Percentiles rank a stretch among this genome's conserved stretches.
These are phyloP conservation scores for Erebia palarica DNA, from an alignment of 2,888 invertebrate genomes.

Conservation along the genomic window DNA sequence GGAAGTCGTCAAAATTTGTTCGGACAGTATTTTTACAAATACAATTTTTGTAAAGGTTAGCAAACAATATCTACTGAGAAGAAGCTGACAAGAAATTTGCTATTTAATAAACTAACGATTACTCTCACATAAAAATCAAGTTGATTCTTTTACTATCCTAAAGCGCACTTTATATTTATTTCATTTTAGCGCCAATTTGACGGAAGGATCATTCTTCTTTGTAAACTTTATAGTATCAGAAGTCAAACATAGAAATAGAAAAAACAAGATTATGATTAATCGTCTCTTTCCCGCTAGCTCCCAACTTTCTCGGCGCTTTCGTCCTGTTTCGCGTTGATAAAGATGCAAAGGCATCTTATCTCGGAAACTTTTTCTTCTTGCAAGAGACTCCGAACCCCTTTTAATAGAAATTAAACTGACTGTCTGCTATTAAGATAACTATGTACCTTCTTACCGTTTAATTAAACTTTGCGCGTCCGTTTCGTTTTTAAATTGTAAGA, in stretches of 20 bases:
- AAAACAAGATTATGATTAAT: conserved; percentile 53
- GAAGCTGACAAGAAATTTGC: no score
- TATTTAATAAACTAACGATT: no score
- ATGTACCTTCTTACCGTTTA: conserved; percentile 57
- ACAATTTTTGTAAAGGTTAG: no score
- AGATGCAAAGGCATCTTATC: conserved; percentile 75
- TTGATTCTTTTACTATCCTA: no score
- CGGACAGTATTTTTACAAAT: no score
- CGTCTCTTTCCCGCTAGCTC: conserved; percentile 57
- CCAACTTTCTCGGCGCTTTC: conserved; percentile 56
- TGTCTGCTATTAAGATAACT: conserved; percentile 71
- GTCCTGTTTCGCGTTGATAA: conserved; percentile 48
- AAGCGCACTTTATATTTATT: no score
- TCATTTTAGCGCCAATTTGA: neutral
- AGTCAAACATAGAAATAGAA: conserved; percentile 57
- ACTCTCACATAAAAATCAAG: no score
- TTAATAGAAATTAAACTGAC: conserved; percentile 73
- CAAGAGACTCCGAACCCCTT: conserved; percentile 59
- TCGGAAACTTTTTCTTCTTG: conserved; percentile 71
- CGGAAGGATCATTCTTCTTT: neutral
- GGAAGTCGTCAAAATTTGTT: no score
- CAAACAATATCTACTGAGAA: no score
- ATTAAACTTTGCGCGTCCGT: conserved; percentile 52
- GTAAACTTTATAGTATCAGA: conserved; percentile 17
- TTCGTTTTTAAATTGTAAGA: conserved; percentile 25